These are phyloP conservation scores for Glaucomys volans DNA, from an alignment of 2,113 vertebrate genomes.

Conservation along the genomic window DNA sequence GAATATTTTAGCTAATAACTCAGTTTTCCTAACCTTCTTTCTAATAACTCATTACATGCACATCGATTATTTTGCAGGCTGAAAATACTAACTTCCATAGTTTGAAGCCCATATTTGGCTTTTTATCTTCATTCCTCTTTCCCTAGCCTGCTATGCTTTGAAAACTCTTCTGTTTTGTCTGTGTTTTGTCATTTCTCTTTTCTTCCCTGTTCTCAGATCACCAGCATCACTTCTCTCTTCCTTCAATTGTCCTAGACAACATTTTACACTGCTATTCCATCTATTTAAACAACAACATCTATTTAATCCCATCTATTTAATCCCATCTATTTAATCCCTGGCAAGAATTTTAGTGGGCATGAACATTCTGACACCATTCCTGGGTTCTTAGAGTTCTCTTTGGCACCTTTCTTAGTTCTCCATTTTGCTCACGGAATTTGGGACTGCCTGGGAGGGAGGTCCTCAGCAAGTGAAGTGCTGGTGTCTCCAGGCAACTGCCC, in stretches of 20 bases:
- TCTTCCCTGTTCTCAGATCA: not conserved
- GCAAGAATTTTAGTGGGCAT: not conserved
- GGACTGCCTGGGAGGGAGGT: not conserved
- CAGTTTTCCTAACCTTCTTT: not conserved
- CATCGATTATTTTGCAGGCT: not conserved
- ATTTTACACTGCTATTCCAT: not conserved
- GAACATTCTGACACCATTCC: not conserved
- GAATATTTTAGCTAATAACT: not conserved
- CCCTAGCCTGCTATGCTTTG: not conserved
- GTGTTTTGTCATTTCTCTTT: not conserved
- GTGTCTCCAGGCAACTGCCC: not conserved
- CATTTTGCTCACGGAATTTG: not conserved
- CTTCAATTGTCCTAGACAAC: not conserved
- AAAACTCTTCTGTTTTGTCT: not conserved
- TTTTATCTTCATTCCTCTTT: not conserved
- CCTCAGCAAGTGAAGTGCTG: not conserved
- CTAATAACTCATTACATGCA: not conserved
- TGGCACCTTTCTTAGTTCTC: not conserved
- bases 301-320: too few relatives aligned
- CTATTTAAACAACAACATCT: constrained; percentile 1
- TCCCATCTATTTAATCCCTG: not conserved
- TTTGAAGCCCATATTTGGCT: not conserved
- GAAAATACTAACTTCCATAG: not conserved
- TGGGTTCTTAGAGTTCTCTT: not conserved
- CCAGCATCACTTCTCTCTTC: not conserved